phyloP scores from a whole-genome alignment of 2,888 invertebrate species.

The Drosophila sordidapex region DNA sequence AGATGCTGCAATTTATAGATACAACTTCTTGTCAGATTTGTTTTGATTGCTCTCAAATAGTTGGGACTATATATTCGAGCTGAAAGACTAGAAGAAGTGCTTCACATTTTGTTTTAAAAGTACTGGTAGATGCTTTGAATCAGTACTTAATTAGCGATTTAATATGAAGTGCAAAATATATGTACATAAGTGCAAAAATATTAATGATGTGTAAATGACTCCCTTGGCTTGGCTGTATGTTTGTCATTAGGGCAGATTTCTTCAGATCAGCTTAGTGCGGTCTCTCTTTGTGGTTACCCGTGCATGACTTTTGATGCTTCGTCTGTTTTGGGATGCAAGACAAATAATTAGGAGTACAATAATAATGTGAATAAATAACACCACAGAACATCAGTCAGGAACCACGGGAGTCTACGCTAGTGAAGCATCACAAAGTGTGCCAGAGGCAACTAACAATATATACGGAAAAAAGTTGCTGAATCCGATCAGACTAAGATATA shows the following conservation, averaged over 20 bases:
- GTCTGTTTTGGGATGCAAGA: constrained; percentile 6
- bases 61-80: not conserved
- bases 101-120: not conserved
- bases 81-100: not conserved
- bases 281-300: constrained; percentile 17
- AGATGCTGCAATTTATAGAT: not conserved
- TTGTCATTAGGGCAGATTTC: constrained; percentile 52
- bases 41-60: not conserved
- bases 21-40: not conserved
- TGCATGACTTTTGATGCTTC: constrained; percentile 18
- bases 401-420: not conserved
- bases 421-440: not conserved
- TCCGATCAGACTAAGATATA: not conserved
- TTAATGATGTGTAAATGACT: constrained; percentile 55
- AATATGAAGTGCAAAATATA: constrained; percentile 26
- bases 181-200: constrained; percentile 39
- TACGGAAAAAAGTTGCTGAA: not conserved
- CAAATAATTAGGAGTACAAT: constrained; percentile 12
- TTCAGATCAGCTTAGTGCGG: constrained; percentile 27
- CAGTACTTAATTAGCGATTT: constrained; percentile 32
- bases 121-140: not conserved
- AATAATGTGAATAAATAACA: constrained; percentile 7
- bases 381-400: not conserved
- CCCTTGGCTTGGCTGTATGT: constrained; percentile 38
- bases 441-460: not conserved